A percentile compares a stretch with the other conserved stretches of the same genome.
Conservation (phyloP, 2,797 vertebrate genomes). For the Sardinella longiceps region DNA sequence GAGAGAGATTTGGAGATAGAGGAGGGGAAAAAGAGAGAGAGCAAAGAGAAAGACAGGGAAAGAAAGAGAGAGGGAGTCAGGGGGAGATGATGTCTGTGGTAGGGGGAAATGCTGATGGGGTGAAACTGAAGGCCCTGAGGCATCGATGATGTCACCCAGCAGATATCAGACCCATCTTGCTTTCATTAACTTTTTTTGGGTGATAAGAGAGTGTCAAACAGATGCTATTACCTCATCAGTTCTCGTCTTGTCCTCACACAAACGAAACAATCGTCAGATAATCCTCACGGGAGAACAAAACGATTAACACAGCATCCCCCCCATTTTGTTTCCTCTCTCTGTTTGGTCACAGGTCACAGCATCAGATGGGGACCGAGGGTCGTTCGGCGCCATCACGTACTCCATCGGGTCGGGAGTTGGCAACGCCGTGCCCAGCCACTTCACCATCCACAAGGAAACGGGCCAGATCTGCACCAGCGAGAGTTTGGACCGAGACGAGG, state of each 20-base stretch:
- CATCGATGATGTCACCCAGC: constrained; percentile 27
- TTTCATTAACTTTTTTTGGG: constrained; percentile 36
- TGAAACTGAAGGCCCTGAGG: constrained; percentile 29
- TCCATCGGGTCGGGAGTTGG: constrained; percentile 81
- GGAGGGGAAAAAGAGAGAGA: background rate
- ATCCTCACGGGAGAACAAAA: background rate
- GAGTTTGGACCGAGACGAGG: constrained; percentile 87
- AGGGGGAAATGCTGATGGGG: constrained; percentile 15
- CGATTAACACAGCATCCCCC: background rate
- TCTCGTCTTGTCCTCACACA: constrained; percentile 18
- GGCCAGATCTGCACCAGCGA: constrained; percentile 88
- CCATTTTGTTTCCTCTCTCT: constrained; percentile 30
- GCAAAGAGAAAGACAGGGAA: background rate
- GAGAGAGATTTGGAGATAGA: background rate
- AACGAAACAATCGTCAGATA: background rate
- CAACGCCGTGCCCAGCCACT: constrained; percentile 73
- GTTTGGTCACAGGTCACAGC: constrained; percentile 83
- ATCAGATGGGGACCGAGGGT: constrained; percentile 88
- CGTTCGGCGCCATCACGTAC: constrained; percentile 86
- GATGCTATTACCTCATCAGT: background rate
- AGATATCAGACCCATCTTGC: constrained; percentile 6
- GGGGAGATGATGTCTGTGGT: background rate
- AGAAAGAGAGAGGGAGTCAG: background rate
- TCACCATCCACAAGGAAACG: constrained; percentile 82
- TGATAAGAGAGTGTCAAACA: constrained; percentile 12